Evolutionary conservation across 2,113 vertebrate species (phyloP).

Genomic region (Eupsittula cactorum): DNA sequence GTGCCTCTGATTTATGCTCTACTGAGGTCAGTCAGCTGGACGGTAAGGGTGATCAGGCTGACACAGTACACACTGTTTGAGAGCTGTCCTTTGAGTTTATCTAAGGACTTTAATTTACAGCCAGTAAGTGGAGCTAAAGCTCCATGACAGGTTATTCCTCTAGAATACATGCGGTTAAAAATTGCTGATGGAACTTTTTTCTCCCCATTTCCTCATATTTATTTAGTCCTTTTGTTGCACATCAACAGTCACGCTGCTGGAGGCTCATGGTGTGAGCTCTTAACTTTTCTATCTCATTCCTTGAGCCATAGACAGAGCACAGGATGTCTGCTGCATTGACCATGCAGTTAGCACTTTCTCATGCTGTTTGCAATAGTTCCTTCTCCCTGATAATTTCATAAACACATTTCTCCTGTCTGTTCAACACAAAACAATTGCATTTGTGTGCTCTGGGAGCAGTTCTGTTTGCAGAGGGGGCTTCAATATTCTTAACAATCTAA

Average conservation of each 20-base stretch:
- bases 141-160: conserved; percentile 24
- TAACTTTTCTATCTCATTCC: conserved; percentile 60
- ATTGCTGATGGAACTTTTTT: conserved; percentile 18
- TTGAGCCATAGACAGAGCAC: conserved; percentile 10
- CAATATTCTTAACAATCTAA: not conserved
- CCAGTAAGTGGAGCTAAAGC: conserved; percentile 81
- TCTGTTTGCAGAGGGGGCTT: not conserved
- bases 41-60: not conserved
- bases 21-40: not conserved
- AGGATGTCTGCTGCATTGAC: conserved; percentile 16
- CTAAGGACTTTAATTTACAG: conserved; percentile 54
- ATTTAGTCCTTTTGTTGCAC: conserved; percentile 44
- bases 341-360: not conserved
- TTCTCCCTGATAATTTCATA: not conserved
- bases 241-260: conserved; percentile 30
- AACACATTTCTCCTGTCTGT: not conserved
- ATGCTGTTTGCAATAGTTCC: not conserved
- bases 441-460: not conserved
- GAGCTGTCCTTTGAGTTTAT: not conserved
- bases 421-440: conserved; percentile 1
- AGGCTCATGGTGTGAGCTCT: conserved; percentile 50
- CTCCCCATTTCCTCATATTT: conserved; percentile 18
- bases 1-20: not conserved
- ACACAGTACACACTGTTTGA: not conserved
- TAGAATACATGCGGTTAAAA: conserved; percentile 10